phyloP scores from a whole-genome alignment of 2,888 invertebrate species.

The Eurytoma adleriae region DNA sequence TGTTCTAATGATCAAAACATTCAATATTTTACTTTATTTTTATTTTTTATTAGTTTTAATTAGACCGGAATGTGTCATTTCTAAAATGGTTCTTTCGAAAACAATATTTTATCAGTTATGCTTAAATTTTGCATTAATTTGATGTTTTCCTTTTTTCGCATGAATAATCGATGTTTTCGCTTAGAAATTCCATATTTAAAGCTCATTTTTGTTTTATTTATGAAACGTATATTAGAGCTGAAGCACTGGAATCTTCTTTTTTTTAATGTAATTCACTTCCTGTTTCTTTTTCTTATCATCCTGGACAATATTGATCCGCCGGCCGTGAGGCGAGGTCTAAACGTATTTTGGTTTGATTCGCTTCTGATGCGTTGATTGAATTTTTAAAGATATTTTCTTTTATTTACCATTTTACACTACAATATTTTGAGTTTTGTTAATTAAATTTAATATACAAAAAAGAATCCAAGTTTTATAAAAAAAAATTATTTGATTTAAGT shows the following conservation, averaged over 20 bases:
- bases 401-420: neutral
- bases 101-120: too few relatives aligned
- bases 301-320: conserved; percentile 37
- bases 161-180: neutral
- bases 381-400: too few relatives aligned
- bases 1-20: too few relatives aligned
- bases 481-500: neutral
- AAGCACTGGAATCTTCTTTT: neutral
- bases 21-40: too few relatives aligned
- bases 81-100: too few relatives aligned
- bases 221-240: neutral
- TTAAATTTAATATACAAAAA: too few relatives aligned
- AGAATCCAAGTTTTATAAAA: neutral
- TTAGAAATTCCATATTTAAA: conserved; percentile 19
- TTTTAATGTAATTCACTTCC: neutral
- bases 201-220: conserved; percentile 27
- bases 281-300: neutral
- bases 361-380: neutral
- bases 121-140: too few relatives aligned
- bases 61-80: too few relatives aligned
- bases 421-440: too few relatives aligned
- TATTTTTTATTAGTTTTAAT: too few relatives aligned
- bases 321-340: neutral
- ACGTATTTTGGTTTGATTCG: neutral
- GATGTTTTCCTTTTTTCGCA: neutral